phyloP scores from a whole-genome alignment of 1,140 invertebrate genomes.

The Eumeta japonica region DNA sequence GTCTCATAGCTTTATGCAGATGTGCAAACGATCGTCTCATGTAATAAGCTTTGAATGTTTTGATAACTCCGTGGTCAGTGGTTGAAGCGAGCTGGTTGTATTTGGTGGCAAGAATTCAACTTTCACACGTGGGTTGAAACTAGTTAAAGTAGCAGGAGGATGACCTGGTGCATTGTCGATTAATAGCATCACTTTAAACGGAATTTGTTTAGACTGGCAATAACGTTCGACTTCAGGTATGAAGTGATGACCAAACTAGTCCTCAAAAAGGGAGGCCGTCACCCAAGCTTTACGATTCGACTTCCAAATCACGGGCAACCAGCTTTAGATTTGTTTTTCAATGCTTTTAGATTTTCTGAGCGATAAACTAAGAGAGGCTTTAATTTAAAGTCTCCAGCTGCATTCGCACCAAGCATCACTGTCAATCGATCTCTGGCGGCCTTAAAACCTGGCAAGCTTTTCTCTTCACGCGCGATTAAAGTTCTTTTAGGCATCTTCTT shows the following conservation, averaged over 20 bases:
- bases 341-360: constrained; percentile 33
- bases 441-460: constrained; percentile 39
- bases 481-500: constrained; percentile 49
- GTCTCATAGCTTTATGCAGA: too few species aligned
- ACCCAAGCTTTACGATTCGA: constrained; percentile 35
- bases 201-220: constrained; percentile 26
- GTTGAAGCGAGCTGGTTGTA: too few species aligned
- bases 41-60: constrained; percentile 20
- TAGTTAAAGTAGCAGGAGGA: constrained; percentile 18
- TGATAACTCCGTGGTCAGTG: constrained; percentile 47
- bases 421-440: constrained; percentile 46
- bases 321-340: constrained; percentile 32
- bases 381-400: constrained; percentile 35
- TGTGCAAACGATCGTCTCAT: too few species aligned
- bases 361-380: constrained; percentile 48
- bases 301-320: constrained; percentile 38
- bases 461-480: constrained; percentile 36
- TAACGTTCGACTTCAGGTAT: constrained; percentile 25
- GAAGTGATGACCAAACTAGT: constrained; percentile 34
- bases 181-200: constrained; percentile 46
- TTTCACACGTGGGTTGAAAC: constrained; percentile 31
- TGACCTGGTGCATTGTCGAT: constrained; percentile 49
- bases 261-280: constrained; percentile 25
- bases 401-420: constrained; percentile 39
- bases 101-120: constrained; percentile 44